Base-by-base conservation (phyloP, 2,113 vertebrate genomes). In the Callipepla californica region DNA sequence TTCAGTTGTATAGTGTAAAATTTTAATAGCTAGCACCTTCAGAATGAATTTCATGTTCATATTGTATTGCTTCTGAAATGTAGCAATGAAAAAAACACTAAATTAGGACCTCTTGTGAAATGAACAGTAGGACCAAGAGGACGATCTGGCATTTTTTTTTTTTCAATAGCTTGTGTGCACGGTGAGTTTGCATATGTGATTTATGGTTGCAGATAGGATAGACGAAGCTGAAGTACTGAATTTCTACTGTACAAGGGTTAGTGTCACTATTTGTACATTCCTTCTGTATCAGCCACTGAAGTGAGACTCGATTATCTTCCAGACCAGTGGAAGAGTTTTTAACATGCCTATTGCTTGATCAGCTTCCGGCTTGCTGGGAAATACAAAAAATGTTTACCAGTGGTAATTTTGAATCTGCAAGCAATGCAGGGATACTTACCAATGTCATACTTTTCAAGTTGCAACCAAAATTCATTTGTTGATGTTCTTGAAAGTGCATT, bases 401-500 rank as follows among this genome's bases (percentile, higher is more conserved):
- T 50, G 48, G 30, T 36, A 38, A 55, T 72, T 93, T 32, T 68
- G 30, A 83, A 61, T 57, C 16, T 53, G 2, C 38, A 42, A 5
- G 30, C 79, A 32, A 90, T 53, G 5, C 44, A 45, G 72, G 30
- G 51, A 14, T 40, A 70, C 85, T 80, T 85, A 63, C 44, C 50
- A 55, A 10, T 44, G n/a, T 80, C 55, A n/a, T 3, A 57, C 18
- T 44, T 85, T 72, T 84, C 47, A 55, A 77, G 16, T 14, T 48
- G 40, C 65, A 93, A 18, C 47, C n/a, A 66, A 23, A 80, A 62
- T 36, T 80, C 0, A 6, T 77, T 91, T 61, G 34, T 83, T 92
- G 51, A 86, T 8, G 0, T 91, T 95, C 42, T 93, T 93, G 95
- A 74, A 69, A 45, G 32, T 65, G 32, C 82, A 80, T 79, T 69